Conservation (phyloP, 2,888 invertebrate species). For the Drosophila setosimentum region DNA sequence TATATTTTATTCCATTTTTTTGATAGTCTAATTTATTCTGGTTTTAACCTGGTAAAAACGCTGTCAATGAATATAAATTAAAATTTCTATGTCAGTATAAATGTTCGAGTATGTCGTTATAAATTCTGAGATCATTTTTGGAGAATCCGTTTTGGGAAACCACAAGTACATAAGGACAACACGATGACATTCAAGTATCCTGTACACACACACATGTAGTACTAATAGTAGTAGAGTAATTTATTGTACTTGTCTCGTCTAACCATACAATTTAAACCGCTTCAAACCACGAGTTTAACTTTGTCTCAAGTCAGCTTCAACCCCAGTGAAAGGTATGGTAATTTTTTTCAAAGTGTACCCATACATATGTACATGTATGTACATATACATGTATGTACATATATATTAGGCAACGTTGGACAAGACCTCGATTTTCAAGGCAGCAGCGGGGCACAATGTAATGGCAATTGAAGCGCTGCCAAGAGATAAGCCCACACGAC, state of each 20-base stretch:
- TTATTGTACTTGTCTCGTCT: conserved; percentile 36
- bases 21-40: not conserved
- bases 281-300: conserved; percentile 51
- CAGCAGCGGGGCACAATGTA: conserved; percentile 38
- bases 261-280: conserved; percentile 68
- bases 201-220: not conserved
- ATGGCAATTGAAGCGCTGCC: conserved; percentile 59
- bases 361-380: not conserved
- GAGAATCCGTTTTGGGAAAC: conserved; percentile 41
- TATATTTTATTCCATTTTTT: not conserved
- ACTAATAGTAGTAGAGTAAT: not conserved
- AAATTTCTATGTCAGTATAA: no score
- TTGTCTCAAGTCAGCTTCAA: conserved; percentile 10
- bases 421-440: conserved; percentile 26
- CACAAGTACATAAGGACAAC: conserved; percentile 44
- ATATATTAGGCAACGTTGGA: conserved; percentile 35
- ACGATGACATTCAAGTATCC: conserved; percentile 11
- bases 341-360: not conserved
- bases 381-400: not conserved
- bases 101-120: conserved; percentile 24
- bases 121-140: conserved; percentile 41
- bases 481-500: conserved; percentile 58
- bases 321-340: not conserved
- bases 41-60: not conserved
- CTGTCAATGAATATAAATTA: not conserved